Percentiles rank a stretch among this genome's conserved stretches.
These are phyloP conservation scores for Apotomis capreana DNA, from an alignment of 2,888 invertebrate species.

Conservation along the genomic window DNA sequence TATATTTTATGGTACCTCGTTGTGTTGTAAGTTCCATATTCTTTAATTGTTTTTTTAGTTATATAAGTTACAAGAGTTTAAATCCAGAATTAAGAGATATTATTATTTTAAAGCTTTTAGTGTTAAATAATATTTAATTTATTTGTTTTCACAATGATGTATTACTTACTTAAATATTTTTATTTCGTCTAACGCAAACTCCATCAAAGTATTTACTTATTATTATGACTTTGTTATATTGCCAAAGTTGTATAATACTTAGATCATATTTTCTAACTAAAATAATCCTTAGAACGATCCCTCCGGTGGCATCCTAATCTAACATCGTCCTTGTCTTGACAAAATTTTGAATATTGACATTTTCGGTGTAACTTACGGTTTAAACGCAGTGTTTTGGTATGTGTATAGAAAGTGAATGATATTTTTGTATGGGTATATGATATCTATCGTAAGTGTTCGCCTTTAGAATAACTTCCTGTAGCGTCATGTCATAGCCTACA, in stretches of 20 bases:
- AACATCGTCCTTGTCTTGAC: slow-evolving; percentile 4
- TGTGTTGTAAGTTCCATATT: slow-evolving; percentile 60
- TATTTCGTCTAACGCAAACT: slow-evolving; percentile 28
- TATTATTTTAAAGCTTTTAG: slow-evolving; percentile 71
- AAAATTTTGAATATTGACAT: neutral
- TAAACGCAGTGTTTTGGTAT: slow-evolving; percentile 70
- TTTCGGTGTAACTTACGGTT: slow-evolving; percentile 45
- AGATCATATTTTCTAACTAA: slow-evolving; percentile 42
- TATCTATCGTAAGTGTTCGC: slow-evolving; percentile 70
- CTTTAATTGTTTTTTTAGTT: slow-evolving; percentile 74
- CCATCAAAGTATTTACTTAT: slow-evolving; percentile 22
- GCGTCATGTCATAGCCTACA: slow-evolving; percentile 25
- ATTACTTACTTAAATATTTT: slow-evolving; percentile 47
- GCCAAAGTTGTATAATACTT: slow-evolving; percentile 58
- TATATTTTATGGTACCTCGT: slow-evolving; percentile 57
- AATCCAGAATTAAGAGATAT: slow-evolving; percentile 79
- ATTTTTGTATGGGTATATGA: slow-evolving; percentile 79
- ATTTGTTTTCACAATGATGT: slow-evolving; percentile 63
- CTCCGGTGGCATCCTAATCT: slow-evolving; percentile 23
- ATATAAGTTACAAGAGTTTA: slow-evolving; percentile 75
- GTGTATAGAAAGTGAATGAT: slow-evolving; percentile 77
- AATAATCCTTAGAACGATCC: slow-evolving; percentile 15
- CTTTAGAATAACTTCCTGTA: slow-evolving; percentile 58
- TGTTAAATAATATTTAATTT: slow-evolving; percentile 69
- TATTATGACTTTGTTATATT: slow-evolving; percentile 49